Conservation (phyloP, 2,888 invertebrate species). For the Smittia sp. region DNA sequence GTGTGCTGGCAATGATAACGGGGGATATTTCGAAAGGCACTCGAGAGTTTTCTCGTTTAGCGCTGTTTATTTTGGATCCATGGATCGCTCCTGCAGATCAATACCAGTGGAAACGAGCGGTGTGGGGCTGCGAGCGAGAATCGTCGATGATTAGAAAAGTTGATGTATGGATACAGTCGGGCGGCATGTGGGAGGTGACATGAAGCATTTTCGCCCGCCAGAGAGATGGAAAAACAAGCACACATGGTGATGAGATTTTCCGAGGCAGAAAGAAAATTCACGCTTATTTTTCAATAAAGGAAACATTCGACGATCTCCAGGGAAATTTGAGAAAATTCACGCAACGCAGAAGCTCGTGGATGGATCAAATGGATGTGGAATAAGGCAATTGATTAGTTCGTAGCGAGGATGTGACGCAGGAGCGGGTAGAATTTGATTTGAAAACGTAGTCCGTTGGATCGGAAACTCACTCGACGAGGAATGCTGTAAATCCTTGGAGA, state of each 20-base stretch:
- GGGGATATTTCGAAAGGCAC: slow-evolving; percentile 11
- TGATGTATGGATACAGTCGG: slow-evolving; percentile 9
- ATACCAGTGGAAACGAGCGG: too few species aligned
- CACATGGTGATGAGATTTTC: neutral
- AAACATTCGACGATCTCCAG: slow-evolving; percentile 13
- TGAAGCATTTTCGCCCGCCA: neutral
- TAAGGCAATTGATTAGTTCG: neutral
- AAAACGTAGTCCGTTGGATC: too few species aligned
- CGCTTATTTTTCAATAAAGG: neutral
- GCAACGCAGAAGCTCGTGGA: neutral
- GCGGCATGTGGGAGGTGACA: neutral
- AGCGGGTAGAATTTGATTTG: too few species aligned
- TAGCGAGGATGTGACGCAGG: too few species aligned
- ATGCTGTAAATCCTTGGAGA: too few species aligned
- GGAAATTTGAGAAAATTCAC: neutral
- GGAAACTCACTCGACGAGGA: too few species aligned
- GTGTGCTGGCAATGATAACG: slow-evolving; percentile 28
- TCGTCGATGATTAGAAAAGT: slow-evolving; percentile 38
- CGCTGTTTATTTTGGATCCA: slow-evolving; percentile 31
- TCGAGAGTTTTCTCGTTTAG: slow-evolving; percentile 13
- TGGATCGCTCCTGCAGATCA: neutral
- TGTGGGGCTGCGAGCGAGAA: neutral
- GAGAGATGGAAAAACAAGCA: neutral
- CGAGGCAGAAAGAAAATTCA: neutral
- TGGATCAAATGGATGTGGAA: neutral